phyloP scores from a whole-genome alignment of 2,888 invertebrate species.

The Vannuccia rotundouncinata region DNA sequence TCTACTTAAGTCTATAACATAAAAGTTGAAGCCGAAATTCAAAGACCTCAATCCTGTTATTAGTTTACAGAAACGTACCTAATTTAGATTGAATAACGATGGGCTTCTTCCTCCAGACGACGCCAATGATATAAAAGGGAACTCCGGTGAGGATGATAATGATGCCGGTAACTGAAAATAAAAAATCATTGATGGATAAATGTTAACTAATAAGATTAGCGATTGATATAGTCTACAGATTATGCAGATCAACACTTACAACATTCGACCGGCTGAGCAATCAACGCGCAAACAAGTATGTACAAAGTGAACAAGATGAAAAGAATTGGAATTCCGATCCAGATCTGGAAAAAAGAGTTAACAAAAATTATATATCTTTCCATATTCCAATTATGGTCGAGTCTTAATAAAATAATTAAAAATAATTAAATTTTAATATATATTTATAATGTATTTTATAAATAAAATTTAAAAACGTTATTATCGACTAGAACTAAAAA shows the following conservation, averaged over 20 bases:
- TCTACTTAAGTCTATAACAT: too few relatives aligned
- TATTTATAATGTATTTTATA: too few relatives aligned
- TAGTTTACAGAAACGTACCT: background rate
- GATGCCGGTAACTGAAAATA: constrained; percentile 64
- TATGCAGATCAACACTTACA: too few relatives aligned
- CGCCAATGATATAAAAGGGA: constrained; percentile 77
- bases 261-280: constrained; percentile 32
- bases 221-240: too few relatives aligned
- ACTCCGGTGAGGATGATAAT: constrained; percentile 66
- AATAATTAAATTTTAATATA: background rate
- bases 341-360: constrained; percentile 3
- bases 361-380: background rate
- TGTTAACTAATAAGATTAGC: too few relatives aligned
- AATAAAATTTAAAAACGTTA: too few relatives aligned
- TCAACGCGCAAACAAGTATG: background rate
- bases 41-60: too few relatives aligned
- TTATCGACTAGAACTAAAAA: too few relatives aligned
- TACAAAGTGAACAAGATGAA: background rate
- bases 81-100: background rate
- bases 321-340: background rate
- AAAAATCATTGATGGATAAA: too few relatives aligned
- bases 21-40: too few relatives aligned
- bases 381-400: too few relatives aligned
- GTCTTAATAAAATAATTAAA: background rate
- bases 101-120: constrained; percentile 71